Base-by-base conservation (phyloP, 1,140 invertebrate species). In the Lerema accius region DNA sequence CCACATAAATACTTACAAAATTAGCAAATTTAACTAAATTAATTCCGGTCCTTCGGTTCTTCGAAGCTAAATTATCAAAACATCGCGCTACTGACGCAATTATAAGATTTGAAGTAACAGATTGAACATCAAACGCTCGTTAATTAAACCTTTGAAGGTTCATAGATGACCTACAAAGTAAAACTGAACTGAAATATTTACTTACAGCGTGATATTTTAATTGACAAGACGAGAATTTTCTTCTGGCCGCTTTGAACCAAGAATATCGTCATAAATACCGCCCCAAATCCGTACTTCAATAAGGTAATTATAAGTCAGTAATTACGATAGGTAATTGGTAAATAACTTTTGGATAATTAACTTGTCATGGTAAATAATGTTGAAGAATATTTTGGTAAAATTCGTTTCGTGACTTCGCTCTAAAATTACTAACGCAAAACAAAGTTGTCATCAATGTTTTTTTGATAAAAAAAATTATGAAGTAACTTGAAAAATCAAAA, bases 121-220 rank as follows among this genome's bases (percentile, higher is more conserved):
- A 85, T 89, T 85, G 83, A 86, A 89, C 84, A 86, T 89, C 86
- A 89, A 89, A 89, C 78, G 67, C 17, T 61, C 46, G 67, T 84
- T 88, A 88, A 89, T 86, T 87, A 86, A 84, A 76, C 76, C 71
- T 81, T 78, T 68, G 75, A 75, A 72, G 75, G 76, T 69, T 76
- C 77, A 83, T 86, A 86, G 84, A 89, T 87, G 81, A 67, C 76
- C 72, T 73, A 69, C 73, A 71, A 82, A 82, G 78, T 80, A 23
- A 23, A 23, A 23, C 19, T 23, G 19, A 82, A 78, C 71, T 75
- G 76, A 81, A 78, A 80, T 82, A 86, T 85, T 88, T 85, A 87
- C 81, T 80, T 78, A 69, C 74, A 63, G 65, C 71, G 46, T 67
- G 72, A 81, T 53, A 67, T 78, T 84, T 88, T 88, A 86, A 88